phyloP scores from a whole-genome alignment of 2,888 invertebrate genomes.

The Acanthoscelides obtectus region DNA sequence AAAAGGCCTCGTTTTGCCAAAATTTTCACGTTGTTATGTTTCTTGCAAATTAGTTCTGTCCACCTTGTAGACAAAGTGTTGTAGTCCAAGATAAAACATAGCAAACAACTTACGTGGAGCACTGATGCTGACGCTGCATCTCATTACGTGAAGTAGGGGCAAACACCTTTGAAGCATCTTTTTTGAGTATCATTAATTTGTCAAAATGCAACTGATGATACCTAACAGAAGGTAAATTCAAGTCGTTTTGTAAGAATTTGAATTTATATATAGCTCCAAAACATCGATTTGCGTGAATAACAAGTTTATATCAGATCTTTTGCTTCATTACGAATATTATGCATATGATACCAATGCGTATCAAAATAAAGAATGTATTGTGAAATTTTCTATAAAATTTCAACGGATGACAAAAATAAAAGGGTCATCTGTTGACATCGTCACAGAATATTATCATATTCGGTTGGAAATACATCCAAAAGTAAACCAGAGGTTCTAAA shows the following conservation, averaged over 20 bases:
- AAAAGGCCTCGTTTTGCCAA: too few relatives aligned
- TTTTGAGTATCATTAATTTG: neutral
- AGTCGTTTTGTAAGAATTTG: too few relatives aligned
- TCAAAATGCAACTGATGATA: too few relatives aligned
- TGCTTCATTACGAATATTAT: neutral
- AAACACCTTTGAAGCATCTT: neutral
- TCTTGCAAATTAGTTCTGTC: too few relatives aligned
- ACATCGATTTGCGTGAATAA: neutral
- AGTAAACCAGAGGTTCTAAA: too few relatives aligned
- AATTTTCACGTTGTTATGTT: too few relatives aligned
- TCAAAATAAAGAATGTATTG: neutral
- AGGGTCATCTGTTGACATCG: neutral
- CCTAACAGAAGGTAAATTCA: too few relatives aligned
- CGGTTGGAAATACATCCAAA: too few relatives aligned
- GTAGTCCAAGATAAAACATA: too few relatives aligned
- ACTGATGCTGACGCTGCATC: neutral
- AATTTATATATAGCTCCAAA: neutral
- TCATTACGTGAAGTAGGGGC: neutral
- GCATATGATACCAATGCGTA: neutral
- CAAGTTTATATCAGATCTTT: neutral
- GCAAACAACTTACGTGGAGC: neutral
- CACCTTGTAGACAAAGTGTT: too few relatives aligned
- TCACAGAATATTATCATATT: too few relatives aligned
- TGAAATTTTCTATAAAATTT: neutral
- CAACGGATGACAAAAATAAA: neutral